Evolutionary conservation across 1,140 invertebrate genomes (phyloP), one percentile per base, ranked within the genome.

Genomic region (Pristionchus pacificus): DNA sequence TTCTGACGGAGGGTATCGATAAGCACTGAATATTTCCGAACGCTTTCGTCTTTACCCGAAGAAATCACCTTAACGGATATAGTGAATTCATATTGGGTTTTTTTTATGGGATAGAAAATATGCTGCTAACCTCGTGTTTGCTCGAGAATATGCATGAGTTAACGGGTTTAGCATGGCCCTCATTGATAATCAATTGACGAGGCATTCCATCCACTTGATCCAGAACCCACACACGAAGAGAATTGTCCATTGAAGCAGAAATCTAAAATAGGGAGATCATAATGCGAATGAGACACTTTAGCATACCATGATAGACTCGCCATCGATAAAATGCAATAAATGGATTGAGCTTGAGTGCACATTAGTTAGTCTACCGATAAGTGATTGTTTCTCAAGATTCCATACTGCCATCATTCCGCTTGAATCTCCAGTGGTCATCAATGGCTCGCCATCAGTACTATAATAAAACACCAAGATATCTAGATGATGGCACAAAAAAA

Each of bases 11-110:
- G 72, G 30, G 73, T 65, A 32, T 60, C 30, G 6, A 61, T 59
- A 15, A 30, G 57, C 2, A 78, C 60, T 14, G 71, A 63, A 55
- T 83, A 77, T 33, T 75, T 73, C 1, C 79, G 79, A 33, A 80
- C 67, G 25, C 61, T 72, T 15, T 78, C 77, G 58, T 80, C 79
- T 38, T 70, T 33, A 10, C 81, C 68, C 1, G 79, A 73, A 14
- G 78, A 75, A 24, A 80, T 27, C 19, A 80, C 3, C 70, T 72
- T 29, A 19, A 72, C 65, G 2, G 10, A 25, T 13, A 27, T 13
- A 25, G 32, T 1, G n/a, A n/a, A n/a, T n/a, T n/a, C n/a, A n/a
- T n/a, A n/a, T n/a, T n/a, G n/a, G n/a, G n/a, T n/a, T n/a, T n/a
- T n/a, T n/a, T n/a, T n/a, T n/a, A n/a, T n/a, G n/a, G n/a, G n/a